Conservation (phyloP, 2,113 vertebrate species). For the Raja brachyura region DNA sequence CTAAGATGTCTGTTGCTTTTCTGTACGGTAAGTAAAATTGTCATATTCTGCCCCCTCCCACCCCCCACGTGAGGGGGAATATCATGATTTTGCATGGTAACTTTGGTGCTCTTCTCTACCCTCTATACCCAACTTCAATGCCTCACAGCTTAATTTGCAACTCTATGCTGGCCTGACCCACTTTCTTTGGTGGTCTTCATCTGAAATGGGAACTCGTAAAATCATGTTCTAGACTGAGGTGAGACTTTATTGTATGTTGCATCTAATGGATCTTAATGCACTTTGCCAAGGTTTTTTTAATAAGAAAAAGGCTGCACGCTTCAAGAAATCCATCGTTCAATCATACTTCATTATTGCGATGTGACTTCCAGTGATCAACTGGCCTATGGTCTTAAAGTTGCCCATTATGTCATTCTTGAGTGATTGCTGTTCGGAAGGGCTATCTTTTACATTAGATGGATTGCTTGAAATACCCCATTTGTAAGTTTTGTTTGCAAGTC, state of each 20-base stretch:
- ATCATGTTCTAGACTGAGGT: background rate
- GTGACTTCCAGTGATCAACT: background rate
- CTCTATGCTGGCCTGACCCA: background rate
- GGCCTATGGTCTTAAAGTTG: background rate
- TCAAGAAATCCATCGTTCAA: background rate
- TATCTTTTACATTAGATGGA: background rate
- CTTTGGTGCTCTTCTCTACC: background rate
- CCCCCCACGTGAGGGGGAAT: background rate
- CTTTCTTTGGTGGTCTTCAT: background rate
- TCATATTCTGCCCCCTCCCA: too few relatives aligned
- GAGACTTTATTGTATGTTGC: background rate
- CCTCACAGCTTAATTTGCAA: background rate
- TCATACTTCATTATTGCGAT: background rate
- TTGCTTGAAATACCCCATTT: too few relatives aligned
- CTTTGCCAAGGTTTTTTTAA: too few relatives aligned
- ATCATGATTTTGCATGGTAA: background rate
- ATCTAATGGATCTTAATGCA: too few relatives aligned
- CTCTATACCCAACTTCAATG: background rate
- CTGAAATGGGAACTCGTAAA: background rate
- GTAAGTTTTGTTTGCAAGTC: too few relatives aligned
- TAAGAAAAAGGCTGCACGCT: too few relatives aligned
- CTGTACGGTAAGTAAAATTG: background rate
- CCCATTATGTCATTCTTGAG: background rate
- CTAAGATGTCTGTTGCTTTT: background rate
- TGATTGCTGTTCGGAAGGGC: background rate